A percentile compares a stretch with the other conserved stretches of the same genome.
phyloP scores from a whole-genome alignment of 2,113 vertebrate genomes.

The Delphinapterus leucas region DNA sequence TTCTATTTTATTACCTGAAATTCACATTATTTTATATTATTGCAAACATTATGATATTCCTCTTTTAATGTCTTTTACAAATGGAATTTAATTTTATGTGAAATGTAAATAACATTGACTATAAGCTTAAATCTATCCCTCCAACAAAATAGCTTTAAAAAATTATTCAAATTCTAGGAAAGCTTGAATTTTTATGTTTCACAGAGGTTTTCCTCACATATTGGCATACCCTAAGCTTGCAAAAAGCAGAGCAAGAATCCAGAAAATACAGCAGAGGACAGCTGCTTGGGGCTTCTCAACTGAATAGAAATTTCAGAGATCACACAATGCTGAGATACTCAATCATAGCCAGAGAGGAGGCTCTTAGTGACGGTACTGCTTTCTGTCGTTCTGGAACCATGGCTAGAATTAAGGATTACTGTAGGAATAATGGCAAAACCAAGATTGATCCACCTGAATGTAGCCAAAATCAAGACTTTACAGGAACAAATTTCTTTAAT shows the following conservation, averaged over 20 bases:
- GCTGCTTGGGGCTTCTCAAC: background rate
- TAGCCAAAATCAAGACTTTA: background rate
- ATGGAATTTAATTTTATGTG: background rate
- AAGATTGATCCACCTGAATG: background rate
- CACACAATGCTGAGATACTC: background rate
- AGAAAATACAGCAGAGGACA: background rate
- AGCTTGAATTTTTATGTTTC: background rate
- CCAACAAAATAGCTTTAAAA: background rate
- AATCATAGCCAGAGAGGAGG: background rate
- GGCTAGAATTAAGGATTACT: background rate
- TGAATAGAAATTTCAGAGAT: background rate
- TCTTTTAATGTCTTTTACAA: background rate
- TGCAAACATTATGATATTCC: background rate
- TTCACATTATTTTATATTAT: background rate
- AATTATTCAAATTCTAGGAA: background rate
- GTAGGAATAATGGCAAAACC: background rate
- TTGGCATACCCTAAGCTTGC: background rate
- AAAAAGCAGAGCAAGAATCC: background rate
- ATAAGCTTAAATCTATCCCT: background rate
- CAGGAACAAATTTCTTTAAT: background rate
- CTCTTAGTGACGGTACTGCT: background rate
- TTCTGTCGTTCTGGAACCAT: background rate
- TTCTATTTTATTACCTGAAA: background rate
- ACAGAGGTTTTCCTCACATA: background rate
- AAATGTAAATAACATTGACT: background rate